phyloP scores from a whole-genome alignment of 2,113 vertebrate genomes.

The Cyprinodon brontotheroides region DNA sequence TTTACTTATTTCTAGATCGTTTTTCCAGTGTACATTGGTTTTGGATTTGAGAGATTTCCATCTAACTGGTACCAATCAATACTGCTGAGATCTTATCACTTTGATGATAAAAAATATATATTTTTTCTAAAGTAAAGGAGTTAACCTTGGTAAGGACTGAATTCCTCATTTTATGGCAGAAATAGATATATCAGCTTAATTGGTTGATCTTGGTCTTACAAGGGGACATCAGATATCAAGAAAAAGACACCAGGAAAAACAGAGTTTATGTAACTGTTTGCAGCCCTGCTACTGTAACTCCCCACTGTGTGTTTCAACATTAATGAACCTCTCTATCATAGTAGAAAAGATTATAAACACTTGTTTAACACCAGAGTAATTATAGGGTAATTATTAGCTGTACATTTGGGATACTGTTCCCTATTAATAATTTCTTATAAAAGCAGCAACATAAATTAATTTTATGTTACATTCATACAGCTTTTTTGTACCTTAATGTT shows the following conservation, averaged over 20 bases:
- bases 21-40: background rate
- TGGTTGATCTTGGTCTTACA: slow-evolving; percentile 23
- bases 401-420: slow-evolving; percentile 65
- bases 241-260: background rate
- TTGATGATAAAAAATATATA: slow-evolving; percentile 19
- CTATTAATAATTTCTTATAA: slow-evolving; percentile 48
- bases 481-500: slow-evolving; percentile 31
- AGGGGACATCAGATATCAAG: background rate
- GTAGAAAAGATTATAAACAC: slow-evolving; percentile 67
- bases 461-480: slow-evolving; percentile 56
- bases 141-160: slow-evolving; percentile 29
- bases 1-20: too few relatives aligned
- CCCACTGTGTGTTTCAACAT: slow-evolving; percentile 50
- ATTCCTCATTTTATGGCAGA: background rate
- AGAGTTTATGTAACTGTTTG: slow-evolving; percentile 29
- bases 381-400: slow-evolving; percentile 65
- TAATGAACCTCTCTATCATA: slow-evolving; percentile 66
- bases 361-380: slow-evolving; percentile 54
- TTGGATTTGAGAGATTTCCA: slow-evolving; percentile 1
- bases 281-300: slow-evolving; percentile 21
- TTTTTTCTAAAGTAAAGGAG: slow-evolving; percentile 2
- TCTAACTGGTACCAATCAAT: slow-evolving; percentile 1
- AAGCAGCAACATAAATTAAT: slow-evolving; percentile 53
- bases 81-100: background rate
- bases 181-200: background rate